phyloP scores from a whole-genome alignment of 2,113 vertebrate genomes.

The Clupea harengus region DNA sequence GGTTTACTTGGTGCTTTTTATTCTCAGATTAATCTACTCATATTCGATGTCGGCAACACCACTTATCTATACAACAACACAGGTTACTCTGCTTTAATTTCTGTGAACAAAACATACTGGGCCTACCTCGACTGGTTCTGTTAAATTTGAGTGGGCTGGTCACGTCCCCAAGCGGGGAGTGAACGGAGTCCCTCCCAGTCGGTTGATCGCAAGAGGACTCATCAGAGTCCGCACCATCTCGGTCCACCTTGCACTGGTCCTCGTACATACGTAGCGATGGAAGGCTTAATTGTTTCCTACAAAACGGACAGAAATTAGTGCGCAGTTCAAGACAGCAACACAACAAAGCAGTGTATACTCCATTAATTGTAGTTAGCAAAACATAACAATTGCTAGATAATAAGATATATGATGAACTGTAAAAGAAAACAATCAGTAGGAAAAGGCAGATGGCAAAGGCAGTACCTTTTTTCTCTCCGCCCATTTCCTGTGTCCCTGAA shows the following conservation, averaged over 20 bases:
- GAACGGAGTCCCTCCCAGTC: slow-evolving; percentile 72
- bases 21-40: background rate
- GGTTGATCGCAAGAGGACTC: slow-evolving; percentile 81
- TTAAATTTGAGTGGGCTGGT: slow-evolving; percentile 79
- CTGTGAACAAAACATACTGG: background rate
- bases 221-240: slow-evolving; percentile 86
- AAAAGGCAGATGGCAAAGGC: background rate
- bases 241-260: slow-evolving; percentile 77
- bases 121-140: slow-evolving; percentile 75
- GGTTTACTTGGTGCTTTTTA: background rate
- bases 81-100: background rate
- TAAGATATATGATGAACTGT: background rate
- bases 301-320: slow-evolving; percentile 22
- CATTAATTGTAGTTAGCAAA: background rate
- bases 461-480: slow-evolving; percentile 87
- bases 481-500: slow-evolving; percentile 95
- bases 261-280: slow-evolving; percentile 81
- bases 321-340: background rate
- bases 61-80: background rate
- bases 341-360: background rate
- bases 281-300: slow-evolving; percentile 82
- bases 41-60: background rate
- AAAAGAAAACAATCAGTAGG: background rate
- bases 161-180: slow-evolving; percentile 74
- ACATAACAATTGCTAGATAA: too few species aligned